Base-by-base conservation (phyloP, 2,113 vertebrate genomes). In the Macaca mulatta region DNA sequence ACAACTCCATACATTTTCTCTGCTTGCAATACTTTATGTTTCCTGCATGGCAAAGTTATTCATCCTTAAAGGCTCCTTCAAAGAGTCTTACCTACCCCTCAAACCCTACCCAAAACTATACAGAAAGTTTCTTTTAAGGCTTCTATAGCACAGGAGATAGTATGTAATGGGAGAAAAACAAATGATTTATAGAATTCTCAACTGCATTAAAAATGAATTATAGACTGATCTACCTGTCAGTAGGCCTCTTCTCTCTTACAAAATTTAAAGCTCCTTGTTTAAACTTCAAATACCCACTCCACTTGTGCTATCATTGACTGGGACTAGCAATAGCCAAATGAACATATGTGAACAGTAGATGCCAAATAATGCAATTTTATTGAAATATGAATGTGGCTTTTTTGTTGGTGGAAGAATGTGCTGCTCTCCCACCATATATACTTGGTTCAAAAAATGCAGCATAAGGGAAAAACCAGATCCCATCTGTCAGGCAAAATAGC, bases 301-400 rank as follows among this genome's bases (percentile, higher is more conserved):
- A 97, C 97, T 97, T 98, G 92, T 86, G 95, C 96, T 98, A 95
- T 99, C 98, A 98, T 98, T 98, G 98, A 92, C 97, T 97, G 94
- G 32, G 88, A 2, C 27, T 97, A 96, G 97, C 94, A 97, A 97
- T 92, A 96, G 97, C 97, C 98, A 93, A 97, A 98, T 98, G 96
- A 98, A 90, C 97, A 98, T 90, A 32, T 98, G 98, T 97, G 98
- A 96, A 97, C 98, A 96, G 84, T 97, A 95, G 96, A 93, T 98
- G 98, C 98, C 98, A 98, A 98, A 98, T 98, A 98, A 97, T 94
- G 98, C 97, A 97, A 8, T 96, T 90, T 96, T 98, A 98, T 92
- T 97, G 98, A 98, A 98, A 3, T 95, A 93, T 94, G 94, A 94
- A 98, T 98, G 98, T 90, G 97, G 91, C 95, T 98, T 97, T 97